A percentile compares a stretch with the other conserved stretches of the same genome.
These are phyloP conservation scores for Coptodon rendalli DNA, from an alignment of 2,113 vertebrate species.

Conservation along the genomic window DNA sequence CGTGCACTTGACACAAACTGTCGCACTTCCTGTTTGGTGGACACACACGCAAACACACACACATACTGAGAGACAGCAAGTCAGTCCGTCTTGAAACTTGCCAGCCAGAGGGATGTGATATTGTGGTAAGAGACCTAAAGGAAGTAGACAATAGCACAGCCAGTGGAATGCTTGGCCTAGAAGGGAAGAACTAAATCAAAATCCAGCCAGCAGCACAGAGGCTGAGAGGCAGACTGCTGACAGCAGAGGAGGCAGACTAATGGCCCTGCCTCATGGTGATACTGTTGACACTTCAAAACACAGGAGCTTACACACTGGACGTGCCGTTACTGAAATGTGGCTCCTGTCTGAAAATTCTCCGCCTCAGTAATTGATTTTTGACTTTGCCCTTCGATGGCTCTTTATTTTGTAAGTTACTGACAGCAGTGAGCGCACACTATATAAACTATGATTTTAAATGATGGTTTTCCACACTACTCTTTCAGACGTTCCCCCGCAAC, in stretches of 20 bases:
- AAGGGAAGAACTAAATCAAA: slow-evolving; percentile 27
- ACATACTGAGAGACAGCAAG: not conserved
- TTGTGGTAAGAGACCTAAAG: slow-evolving; percentile 31
- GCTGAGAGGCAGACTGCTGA: slow-evolving; percentile 20
- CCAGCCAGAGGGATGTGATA: slow-evolving; percentile 21
- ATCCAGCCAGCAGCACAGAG: slow-evolving; percentile 25
- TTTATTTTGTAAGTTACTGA: not conserved
- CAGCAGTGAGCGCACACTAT: not conserved
- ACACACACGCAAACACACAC: not conserved
- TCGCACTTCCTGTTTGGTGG: slow-evolving; percentile 34
- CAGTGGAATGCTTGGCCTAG: slow-evolving; percentile 26
- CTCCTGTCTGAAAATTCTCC: not conserved
- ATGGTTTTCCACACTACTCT: not conserved
- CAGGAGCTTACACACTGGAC: not conserved
- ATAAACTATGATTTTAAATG: not conserved
- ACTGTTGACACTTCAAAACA: slow-evolving; percentile 44
- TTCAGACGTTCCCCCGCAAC: not conserved
- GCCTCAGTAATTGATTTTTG: slow-evolving; percentile 1
- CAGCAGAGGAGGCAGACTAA: slow-evolving; percentile 45
- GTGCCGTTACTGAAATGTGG: slow-evolving; percentile 1
- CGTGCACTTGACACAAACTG: not conserved
- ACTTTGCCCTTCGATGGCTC: not conserved
- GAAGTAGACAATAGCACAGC: slow-evolving; percentile 50
- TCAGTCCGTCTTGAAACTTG: not conserved
- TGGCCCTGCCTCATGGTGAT: slow-evolving; percentile 43